These are phyloP conservation scores for Pogonophryne albipinna DNA, from an alignment of 2,797 vertebrate genomes.

Conservation along the genomic window DNA sequence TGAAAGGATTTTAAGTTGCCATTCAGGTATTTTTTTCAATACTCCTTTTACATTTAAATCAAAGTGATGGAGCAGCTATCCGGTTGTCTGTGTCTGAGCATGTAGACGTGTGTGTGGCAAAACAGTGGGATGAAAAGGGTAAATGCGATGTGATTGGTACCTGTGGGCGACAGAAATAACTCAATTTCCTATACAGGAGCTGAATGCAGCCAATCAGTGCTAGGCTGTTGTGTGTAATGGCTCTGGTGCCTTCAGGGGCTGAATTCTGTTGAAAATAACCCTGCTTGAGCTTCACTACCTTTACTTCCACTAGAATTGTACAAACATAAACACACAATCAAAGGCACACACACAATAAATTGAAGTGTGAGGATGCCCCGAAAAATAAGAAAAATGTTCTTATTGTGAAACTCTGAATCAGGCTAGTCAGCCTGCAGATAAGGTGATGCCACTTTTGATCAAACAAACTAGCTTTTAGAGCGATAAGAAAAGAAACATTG, in stretches of 20 bases:
- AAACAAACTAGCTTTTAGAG: conserved; percentile 6
- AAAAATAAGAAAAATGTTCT: conserved; percentile 9
- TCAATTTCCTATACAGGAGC: conserved; percentile 83
- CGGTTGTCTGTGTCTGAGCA: conserved; percentile 35
- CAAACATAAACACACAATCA: conserved; percentile 39
- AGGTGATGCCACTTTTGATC: conserved; percentile 3
- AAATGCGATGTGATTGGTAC: conserved; percentile 83
- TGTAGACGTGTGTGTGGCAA: conserved; percentile 38
- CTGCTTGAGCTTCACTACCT: conserved; percentile 63
- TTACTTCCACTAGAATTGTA: conserved; percentile 49
- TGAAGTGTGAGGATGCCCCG: neutral
- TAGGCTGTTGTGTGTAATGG: conserved; percentile 81
- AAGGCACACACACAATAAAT: conserved; percentile 14
- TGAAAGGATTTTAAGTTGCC: conserved; percentile 47
- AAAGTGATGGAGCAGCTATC: conserved; percentile 40
- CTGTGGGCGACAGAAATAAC: conserved; percentile 82
- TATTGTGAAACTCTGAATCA: neutral
- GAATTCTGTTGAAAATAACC: conserved; percentile 66
- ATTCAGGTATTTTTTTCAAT: conserved; percentile 30
- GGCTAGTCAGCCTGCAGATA: conserved; percentile 12
- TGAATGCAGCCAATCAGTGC: conserved; percentile 84
- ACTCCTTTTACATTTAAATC: conserved; percentile 43
- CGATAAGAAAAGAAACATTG: neutral
- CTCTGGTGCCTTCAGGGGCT: conserved; percentile 73
- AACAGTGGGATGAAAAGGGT: conserved; percentile 75